Evolutionary conservation across 2,797 vertebrate genomes (phyloP), one percentile per base, ranked within the genome.

Genomic region (Perodicticus potto): DNA sequence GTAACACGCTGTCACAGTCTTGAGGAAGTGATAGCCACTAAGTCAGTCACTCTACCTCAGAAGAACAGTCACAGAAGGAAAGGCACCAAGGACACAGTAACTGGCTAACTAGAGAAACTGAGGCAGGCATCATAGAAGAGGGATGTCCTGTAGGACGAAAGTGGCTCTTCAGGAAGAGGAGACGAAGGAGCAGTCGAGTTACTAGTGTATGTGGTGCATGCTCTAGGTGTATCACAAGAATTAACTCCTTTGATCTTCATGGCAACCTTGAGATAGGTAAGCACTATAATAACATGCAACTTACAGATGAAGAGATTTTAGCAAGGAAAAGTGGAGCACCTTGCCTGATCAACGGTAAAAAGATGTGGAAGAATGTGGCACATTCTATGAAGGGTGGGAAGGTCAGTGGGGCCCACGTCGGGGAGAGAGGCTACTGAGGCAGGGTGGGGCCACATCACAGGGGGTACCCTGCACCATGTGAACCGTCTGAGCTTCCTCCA

Each of bases 121-220:
- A 87, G 53, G 77, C 45, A 69, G 70, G 14, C 17, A 27, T 77
- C 27, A 27, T 7, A 32, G 53, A 69, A 11, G 11, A 76, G 57
- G 12, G 72, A 29, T 70, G 29, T 77, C 73, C 78, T 45, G 11
- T 10, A 81, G 57, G 72, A 70, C 10, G 29, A 72, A n/a, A 69
- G 57, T 22, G 9, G 29, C 22, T 63, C 69, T 61, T 61, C n/a
- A 86, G n/a, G 37, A 37, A 70, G 67, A 92, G 45, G 34, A 72
- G n/a, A 37, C n/a, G 3, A 49, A 7, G 17, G 17, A n/a, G 4
- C 76, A 5, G 83, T 53, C 17, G 9, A 73, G 37, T 16, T 19
- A n/a, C 20, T 4, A 29, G 32, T 7, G 27, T 7, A 7, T 2
- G 11, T 22, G 17, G 37, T 6, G 34, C 12, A 1, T 8, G 17